These are phyloP conservation scores for Acleris literana DNA, from an alignment of 2,888 invertebrate species.

Conservation along the genomic window DNA sequence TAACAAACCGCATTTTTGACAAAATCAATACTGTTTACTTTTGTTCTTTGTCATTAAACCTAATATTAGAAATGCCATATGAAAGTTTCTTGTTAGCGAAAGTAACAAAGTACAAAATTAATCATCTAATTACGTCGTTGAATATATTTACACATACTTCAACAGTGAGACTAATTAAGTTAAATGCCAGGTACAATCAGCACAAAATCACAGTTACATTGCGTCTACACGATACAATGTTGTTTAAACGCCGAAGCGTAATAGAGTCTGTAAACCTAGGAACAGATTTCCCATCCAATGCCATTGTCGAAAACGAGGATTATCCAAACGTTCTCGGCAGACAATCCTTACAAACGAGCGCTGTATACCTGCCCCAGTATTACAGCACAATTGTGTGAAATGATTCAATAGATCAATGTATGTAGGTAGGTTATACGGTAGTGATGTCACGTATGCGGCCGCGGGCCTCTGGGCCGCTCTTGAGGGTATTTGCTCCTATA, in stretches of 20 bases:
- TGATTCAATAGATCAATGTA: slow-evolving; percentile 62
- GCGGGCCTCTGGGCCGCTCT: slow-evolving; percentile 42
- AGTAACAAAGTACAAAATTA: too few species aligned
- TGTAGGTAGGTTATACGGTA: slow-evolving; percentile 47
- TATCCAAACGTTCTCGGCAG: slow-evolving; percentile 28
- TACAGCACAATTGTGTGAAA: slow-evolving; percentile 56
- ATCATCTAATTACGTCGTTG: too few species aligned
- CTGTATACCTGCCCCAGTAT: slow-evolving; percentile 43
- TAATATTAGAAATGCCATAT: too few species aligned
- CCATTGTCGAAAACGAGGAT: slow-evolving; percentile 31
- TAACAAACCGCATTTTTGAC: too few species aligned
- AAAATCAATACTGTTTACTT: too few species aligned
- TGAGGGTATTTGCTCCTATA: slow-evolving; percentile 44
- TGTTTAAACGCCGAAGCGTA: slow-evolving; percentile 12
- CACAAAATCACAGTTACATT: slow-evolving; percentile 10
- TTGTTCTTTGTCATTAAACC: too few species aligned
- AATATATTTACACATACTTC: too few species aligned
- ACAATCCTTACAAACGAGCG: slow-evolving; percentile 38
- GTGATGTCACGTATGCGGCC: slow-evolving; percentile 54
- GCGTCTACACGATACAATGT: slow-evolving; percentile 1
- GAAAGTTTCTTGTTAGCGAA: too few species aligned
- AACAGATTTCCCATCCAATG: slow-evolving; percentile 28
- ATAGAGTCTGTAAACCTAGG: slow-evolving; percentile 22
- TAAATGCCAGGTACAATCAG: background rate
- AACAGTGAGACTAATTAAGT: background rate